Evolutionary conservation across 1,140 invertebrate species (phyloP), one percentile per base, ranked within the genome.

Genomic region (Pristionchus pacificus): DNA sequence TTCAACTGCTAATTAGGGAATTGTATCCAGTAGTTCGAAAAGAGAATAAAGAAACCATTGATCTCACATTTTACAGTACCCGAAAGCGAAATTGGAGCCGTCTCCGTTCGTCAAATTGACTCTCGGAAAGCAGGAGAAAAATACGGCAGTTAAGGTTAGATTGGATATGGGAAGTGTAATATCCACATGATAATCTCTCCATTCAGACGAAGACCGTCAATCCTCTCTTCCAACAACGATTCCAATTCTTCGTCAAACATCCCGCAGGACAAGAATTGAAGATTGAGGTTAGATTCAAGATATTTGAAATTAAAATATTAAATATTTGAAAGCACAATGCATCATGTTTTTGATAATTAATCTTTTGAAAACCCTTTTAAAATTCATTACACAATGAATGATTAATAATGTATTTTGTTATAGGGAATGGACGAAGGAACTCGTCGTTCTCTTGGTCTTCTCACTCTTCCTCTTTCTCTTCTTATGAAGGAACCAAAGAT

Each of bases 381-480:
- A 70, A 72, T 59, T 60, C 19, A 59, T 74, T 15, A 2, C 3
- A 71, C n/a, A 2, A 13, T 3, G 13, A 74, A 28, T 60, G 25
- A 30, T 10, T 60, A 61, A 70, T 27, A 63, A 1, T 71, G 71
- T 10, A 19, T 2, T 76, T 30, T 25, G 15, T 67, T 77, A 73
- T 61, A 81, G 80, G 81, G 80, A 2, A 30, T 80, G 24, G 81
- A 83, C 49, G 77, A 79, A 30, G 78, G 78, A 32, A 84, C 82
- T 19, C 77, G 71, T 28, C 67, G 77, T 24, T 61, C 70, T 31
- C 58, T 84, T 1, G 81, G 81, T 2, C 70, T 75, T 58, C 61
- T 83, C 10, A 74, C 10, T 25, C 77, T 83, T 74, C 77, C 77
- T 1, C 30, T 83, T 6, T 60, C 30, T 1, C 67, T 61, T 10